Percentiles rank a stretch among this genome's conserved stretches.
These are phyloP conservation scores for Xylota segnis DNA, from an alignment of 2,888 invertebrate genomes.

Conservation along the genomic window DNA sequence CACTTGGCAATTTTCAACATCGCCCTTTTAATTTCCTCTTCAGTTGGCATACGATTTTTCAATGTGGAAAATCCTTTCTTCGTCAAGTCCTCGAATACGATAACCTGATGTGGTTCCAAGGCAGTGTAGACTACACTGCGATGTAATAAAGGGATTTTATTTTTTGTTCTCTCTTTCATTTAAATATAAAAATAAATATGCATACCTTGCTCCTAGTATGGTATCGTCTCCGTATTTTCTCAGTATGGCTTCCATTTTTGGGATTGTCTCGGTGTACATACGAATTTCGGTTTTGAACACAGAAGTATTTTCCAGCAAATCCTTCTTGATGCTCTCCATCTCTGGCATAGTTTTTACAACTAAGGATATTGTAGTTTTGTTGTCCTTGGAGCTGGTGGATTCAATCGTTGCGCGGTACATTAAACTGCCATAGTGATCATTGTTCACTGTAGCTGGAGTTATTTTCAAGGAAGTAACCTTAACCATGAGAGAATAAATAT, in stretches of 20 bases:
- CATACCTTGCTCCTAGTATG: slow-evolving; percentile 76
- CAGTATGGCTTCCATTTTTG: slow-evolving; percentile 79
- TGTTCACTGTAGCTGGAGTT: slow-evolving; percentile 73
- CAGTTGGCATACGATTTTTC: slow-evolving; percentile 64
- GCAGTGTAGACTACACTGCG: slow-evolving; percentile 65
- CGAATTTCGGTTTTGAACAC: slow-evolving; percentile 80
- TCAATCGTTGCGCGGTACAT: slow-evolving; percentile 77
- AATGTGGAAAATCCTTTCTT: slow-evolving; percentile 52
- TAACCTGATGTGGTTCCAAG: slow-evolving; percentile 73
- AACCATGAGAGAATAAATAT: background rate
- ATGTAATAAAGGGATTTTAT: background rate
- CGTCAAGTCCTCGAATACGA: slow-evolving; percentile 62
- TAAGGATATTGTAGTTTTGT: slow-evolving; percentile 68
- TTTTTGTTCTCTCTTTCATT: background rate
- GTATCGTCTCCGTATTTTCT: slow-evolving; percentile 78
- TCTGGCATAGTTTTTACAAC: slow-evolving; percentile 81
- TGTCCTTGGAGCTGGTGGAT: slow-evolving; percentile 11
- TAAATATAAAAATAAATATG: background rate
- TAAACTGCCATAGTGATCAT: slow-evolving; percentile 78
- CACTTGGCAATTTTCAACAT: slow-evolving; percentile 79
- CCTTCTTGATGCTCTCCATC: slow-evolving; percentile 78
- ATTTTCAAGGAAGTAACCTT: slow-evolving; percentile 58
- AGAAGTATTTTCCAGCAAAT: slow-evolving; percentile 75
- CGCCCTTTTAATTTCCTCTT: slow-evolving; percentile 74
- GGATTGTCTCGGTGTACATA: slow-evolving; percentile 80